Conservation (phyloP, 1,140 invertebrate species). For the Halyomorpha halys region DNA sequence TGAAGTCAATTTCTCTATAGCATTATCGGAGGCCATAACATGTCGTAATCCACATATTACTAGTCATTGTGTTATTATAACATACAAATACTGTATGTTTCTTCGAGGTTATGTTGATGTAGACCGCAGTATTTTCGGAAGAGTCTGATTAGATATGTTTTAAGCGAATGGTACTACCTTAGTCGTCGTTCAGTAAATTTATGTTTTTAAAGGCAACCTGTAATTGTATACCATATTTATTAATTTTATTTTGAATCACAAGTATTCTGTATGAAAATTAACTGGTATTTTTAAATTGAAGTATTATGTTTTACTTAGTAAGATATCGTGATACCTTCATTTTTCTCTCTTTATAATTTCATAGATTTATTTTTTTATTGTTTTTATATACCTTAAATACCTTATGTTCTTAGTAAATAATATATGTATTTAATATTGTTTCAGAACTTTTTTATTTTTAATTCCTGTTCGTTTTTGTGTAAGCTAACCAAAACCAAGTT, state of each 20-base stretch:
- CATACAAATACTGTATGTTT: neutral
- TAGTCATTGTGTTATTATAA: slow-evolving; percentile 8
- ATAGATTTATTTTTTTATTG: slow-evolving; percentile 17
- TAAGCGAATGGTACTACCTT: neutral
- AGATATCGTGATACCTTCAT: neutral
- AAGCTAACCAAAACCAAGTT: too few relatives aligned
- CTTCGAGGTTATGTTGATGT: neutral
- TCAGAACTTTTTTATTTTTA: too few relatives aligned
- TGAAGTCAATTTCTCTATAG: neutral
- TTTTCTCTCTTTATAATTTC: neutral
- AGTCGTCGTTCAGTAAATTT: neutral
- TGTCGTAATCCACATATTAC: neutral
- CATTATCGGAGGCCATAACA: slow-evolving; percentile 13
- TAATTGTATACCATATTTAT: slow-evolving; percentile 5
- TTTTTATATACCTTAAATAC: slow-evolving; percentile 3
- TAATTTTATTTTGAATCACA: neutral
- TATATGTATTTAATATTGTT: too few relatives aligned
- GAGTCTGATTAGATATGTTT: slow-evolving; percentile 15
- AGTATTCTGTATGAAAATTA: neutral
- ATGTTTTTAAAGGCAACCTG: neutral
- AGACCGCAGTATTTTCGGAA: slow-evolving; percentile 10
- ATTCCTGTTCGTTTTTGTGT: too few relatives aligned
- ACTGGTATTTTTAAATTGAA: neutral
- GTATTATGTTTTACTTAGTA: slow-evolving; percentile 4
- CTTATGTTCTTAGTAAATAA: slow-evolving; percentile 1